phyloP scores from a whole-genome alignment of 2,113 vertebrate species.

The Cottus gobio region DNA sequence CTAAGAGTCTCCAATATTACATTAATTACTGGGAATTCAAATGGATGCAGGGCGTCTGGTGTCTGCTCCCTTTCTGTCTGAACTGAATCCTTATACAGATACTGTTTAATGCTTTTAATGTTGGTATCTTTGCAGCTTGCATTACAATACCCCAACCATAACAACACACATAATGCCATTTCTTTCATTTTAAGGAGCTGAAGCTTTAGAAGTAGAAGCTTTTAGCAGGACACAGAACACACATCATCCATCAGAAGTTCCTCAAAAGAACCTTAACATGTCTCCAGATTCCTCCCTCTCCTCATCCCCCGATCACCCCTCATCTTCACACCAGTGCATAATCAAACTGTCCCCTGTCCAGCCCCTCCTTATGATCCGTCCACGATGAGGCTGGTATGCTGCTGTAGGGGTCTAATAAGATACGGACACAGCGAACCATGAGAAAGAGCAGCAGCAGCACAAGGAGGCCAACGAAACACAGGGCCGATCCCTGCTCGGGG shows the following conservation, averaged over 20 bases:
- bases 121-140: not conserved
- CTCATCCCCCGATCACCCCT: not conserved
- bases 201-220: not conserved
- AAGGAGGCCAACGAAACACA: slow-evolving; percentile 93
- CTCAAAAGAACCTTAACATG: not conserved
- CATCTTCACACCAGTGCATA: slow-evolving; percentile 87
- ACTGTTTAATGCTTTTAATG: not conserved
- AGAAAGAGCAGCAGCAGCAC: slow-evolving; percentile 91
- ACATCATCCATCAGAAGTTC: not conserved
- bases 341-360: slow-evolving; percentile 94
- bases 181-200: slow-evolving; percentile 2
- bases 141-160: not conserved
- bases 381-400: slow-evolving; percentile 94
- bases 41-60: slow-evolving; percentile 12
- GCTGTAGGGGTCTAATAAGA: slow-evolving; percentile 96
- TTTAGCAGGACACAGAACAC: not conserved
- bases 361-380: slow-evolving; percentile 92
- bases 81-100: not conserved
- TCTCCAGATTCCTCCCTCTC: not conserved
- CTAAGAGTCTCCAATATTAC: not conserved
- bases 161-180: not conserved
- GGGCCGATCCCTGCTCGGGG: slow-evolving; percentile 90
- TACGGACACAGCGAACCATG: slow-evolving; percentile 92
- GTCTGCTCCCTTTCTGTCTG: slow-evolving; percentile 11
- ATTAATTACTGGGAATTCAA: slow-evolving; percentile 21